Conservation (phyloP, 1,140 invertebrate genomes). For the Cotesia typhae region DNA sequence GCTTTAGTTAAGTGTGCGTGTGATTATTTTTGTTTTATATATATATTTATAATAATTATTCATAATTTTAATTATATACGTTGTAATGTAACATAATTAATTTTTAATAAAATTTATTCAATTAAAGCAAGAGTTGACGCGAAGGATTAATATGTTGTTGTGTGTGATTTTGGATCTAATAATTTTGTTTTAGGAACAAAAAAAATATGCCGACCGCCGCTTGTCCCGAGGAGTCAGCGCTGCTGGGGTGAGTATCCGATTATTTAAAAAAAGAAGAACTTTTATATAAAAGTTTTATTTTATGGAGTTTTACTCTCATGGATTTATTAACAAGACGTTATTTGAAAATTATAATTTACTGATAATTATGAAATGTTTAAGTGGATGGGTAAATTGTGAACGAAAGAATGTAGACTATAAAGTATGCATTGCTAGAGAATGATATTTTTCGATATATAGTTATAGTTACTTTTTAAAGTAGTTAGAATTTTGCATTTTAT, state of each 20-base stretch:
- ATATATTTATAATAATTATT: background rate
- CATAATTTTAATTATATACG: no score
- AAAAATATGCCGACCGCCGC: constrained; percentile 74
- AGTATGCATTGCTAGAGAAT: constrained; percentile 23
- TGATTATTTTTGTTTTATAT: background rate
- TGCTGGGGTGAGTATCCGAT: constrained; percentile 72
- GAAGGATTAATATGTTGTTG: constrained; percentile 53
- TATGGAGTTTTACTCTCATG: no score
- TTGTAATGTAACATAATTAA: background rate
- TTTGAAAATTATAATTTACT: background rate
- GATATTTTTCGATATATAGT: constrained; percentile 16
- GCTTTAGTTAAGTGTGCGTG: background rate
- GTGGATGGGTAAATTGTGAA: constrained; percentile 18
- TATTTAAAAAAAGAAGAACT: no score
- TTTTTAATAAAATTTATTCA: background rate
- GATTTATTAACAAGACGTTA: no score
- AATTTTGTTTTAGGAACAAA: constrained; percentile 70
- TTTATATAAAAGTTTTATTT: no score
- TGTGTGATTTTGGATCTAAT: constrained; percentile 61
- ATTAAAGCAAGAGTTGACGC: background rate
- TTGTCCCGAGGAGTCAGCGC: constrained; percentile 75
- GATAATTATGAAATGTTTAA: constrained; percentile 28
- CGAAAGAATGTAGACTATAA: constrained; percentile 1
- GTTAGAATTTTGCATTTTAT: constrained; percentile 13
- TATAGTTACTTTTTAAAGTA: background rate